Evolutionary conservation across 2,888 invertebrate genomes (phyloP), one percentile per base, ranked within the genome.

Genomic region (Incurvaria masculella): DNA sequence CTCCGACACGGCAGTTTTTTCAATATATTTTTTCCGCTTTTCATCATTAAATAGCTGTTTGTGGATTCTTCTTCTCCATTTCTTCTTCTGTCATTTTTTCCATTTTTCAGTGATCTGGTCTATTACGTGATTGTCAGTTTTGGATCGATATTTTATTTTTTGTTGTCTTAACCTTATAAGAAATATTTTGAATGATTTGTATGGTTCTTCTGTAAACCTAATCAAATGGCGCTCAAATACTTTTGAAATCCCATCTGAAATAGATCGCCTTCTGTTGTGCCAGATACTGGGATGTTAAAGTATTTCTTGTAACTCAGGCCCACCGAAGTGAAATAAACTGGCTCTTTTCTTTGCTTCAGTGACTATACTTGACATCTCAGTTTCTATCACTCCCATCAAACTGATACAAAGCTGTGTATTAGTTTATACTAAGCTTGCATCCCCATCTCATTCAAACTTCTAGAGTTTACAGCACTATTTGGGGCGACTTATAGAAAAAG

Each of bases 1-100:
- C 62, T 49, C 23, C 62, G 51, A 46, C 58, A 51, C 42, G 61
- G 61, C 39, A 23, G 23, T 42, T 42, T 42, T n/a, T 3, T 42
- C 42, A n/a, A 42, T 8, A 14, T 19, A 20, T 20, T 19, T 42
- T 21, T 20, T 42, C 16, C 10, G 2, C 8, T 42, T 21, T 11
- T 19, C 42, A 6, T 11, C 5, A 5, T 16, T 42, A 4, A 42
- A 42, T 16, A 18, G 5, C 14, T 20, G 19, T n/a, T 42, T 20
- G 19, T 21, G 19, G 11, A 42, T 19, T 42, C 23, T 23, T 23
- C 23, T 10, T 10, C 23, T 23, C 10, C 23, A 5, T 6, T 23
- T 23, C 10, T 23, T 10, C 23, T 23, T 10, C 10, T 55, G 53
- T 10, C 16, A 17, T n/a, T 51, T 52, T 4, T 16, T 26, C 14